These are phyloP conservation scores for Stomorhina lunata DNA, from an alignment of 2,888 invertebrate genomes.

Conservation along the genomic window DNA sequence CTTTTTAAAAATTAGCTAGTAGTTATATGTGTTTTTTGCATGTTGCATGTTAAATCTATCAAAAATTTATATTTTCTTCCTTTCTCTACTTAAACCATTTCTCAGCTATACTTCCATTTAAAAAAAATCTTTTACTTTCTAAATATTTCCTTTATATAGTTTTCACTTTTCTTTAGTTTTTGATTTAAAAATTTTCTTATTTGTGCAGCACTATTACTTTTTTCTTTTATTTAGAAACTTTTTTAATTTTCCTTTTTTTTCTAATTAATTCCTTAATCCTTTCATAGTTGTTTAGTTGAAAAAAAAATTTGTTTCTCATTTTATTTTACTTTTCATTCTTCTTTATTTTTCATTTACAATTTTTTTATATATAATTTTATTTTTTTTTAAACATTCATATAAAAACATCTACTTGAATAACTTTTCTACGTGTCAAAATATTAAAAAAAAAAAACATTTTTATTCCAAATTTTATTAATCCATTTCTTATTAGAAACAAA, in stretches of 20 bases:
- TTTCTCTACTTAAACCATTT: slow-evolving; percentile 38
- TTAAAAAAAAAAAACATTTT: slow-evolving; percentile 26
- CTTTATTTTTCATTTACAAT: slow-evolving; percentile 32
- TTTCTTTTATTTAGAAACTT: slow-evolving; percentile 10
- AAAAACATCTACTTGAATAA: slow-evolving; percentile 62
- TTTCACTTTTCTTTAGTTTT: slow-evolving; percentile 5
- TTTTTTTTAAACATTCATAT: slow-evolving; percentile 60
- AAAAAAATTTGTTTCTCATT: not conserved
- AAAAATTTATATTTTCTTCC: slow-evolving; percentile 32
- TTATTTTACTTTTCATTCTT: slow-evolving; percentile 15
- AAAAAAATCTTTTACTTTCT: not conserved
- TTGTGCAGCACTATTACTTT: slow-evolving; percentile 47
- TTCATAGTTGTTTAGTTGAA: slow-evolving; percentile 17
- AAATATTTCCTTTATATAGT: not conserved
- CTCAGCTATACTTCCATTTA: slow-evolving; percentile 22
- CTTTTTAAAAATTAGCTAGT: slow-evolving; percentile 33
- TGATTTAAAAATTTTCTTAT: slow-evolving; percentile 22
- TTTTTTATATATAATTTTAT: slow-evolving; percentile 32
- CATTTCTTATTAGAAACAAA: too few species aligned
- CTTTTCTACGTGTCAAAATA: slow-evolving; percentile 46
- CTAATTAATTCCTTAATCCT: not conserved
- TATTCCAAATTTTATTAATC: slow-evolving; percentile 61
- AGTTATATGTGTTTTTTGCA: slow-evolving; percentile 71
- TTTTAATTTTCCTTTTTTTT: slow-evolving; percentile 23
- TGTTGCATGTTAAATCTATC: slow-evolving; percentile 73